Base-by-base conservation (phyloP, 2,113 vertebrate species). In the Erythrolamprus reginae region DNA sequence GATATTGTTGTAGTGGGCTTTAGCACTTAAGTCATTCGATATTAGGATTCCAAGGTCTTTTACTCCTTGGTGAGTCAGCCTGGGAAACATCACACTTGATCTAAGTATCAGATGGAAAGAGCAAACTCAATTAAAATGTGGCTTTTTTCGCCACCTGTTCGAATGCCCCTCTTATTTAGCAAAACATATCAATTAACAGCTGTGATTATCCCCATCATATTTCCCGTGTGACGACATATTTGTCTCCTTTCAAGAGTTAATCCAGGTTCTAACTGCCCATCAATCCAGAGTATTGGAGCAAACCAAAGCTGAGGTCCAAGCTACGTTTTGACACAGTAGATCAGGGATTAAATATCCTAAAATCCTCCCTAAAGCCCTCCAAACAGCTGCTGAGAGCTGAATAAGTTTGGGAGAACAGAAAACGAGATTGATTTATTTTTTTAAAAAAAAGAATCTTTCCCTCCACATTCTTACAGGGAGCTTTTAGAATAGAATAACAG, bases 131-230 rank as follows among this genome's bases (percentile, higher is more conserved):
- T 90, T 45, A 93, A 89, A 0, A 45, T 0, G 19, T 38, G 91
- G 86, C 93, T 92, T 91, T 26, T 26, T 84, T 58, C 84, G 5
- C 95, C 97, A 97, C 96, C 97, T 97, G 96, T 97, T 96, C 94
- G 96, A 96, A 88, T 92, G 84, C 87, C 87, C 95, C 83, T 93
- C 94, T 91, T 93, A 94, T 94, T 93, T 95, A 95, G 96, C 96
- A 95, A 96, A 94, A 94, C 94, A 0, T 95, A 96, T 94, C 95
- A 96, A 97, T 97, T 97, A 96, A 97, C 96, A 1, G 92, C 89
- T 90, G 4, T 61, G 93, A 94, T 96, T 95, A 96, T 92, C 96
- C 97, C 96, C 87, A 93, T 95, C 94, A 93, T 94, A 90, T 93
- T 94, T 93, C 94, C 93, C 96, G 95, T 96, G 96, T 97, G 96